Percentiles rank a stretch among this genome's conserved stretches.
Evolutionary conservation across 1,140 invertebrate genomes (phyloP).

Genomic region (Drosophila arizonae): DNA sequence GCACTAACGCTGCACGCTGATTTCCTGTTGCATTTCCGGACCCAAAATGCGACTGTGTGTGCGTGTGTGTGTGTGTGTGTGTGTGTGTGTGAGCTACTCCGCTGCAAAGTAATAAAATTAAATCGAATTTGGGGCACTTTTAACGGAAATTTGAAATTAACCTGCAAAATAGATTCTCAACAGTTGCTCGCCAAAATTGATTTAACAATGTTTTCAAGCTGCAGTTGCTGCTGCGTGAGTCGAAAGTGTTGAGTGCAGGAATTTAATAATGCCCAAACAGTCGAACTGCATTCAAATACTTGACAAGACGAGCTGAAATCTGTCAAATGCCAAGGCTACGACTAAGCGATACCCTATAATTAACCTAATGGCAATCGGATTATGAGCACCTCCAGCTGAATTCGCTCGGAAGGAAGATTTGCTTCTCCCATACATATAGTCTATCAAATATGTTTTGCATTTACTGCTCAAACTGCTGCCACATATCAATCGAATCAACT

Average conservation of each 20-base stretch:
- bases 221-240: not conserved
- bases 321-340: too few relatives aligned
- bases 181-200: conserved; percentile 18
- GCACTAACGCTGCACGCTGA: conserved; percentile 61
- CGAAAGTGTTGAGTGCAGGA: conserved; percentile 4
- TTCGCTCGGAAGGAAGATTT: too few relatives aligned
- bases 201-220: conserved; percentile 17
- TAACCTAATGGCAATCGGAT: not conserved
- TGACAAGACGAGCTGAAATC: not conserved
- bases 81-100: conserved; percentile 2
- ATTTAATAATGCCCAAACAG: conserved; percentile 17
- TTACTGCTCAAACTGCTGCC: too few relatives aligned
- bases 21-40: conserved; percentile 73
- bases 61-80: not conserved
- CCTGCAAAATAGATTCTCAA: conserved; percentile 46
- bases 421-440: too few relatives aligned
- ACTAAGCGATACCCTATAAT: not conserved
- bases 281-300: not conserved
- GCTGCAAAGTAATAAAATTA: conserved; percentile 49
- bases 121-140: conserved; percentile 60
- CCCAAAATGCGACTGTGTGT: not conserved
- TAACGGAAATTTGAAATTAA: conserved; percentile 63
- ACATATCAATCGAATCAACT: too few relatives aligned
- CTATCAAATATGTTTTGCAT: too few relatives aligned
- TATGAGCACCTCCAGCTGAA: too few relatives aligned